Evolutionary conservation across 2,113 vertebrate genomes (phyloP).

Genomic region (Notechis scutatus): DNA sequence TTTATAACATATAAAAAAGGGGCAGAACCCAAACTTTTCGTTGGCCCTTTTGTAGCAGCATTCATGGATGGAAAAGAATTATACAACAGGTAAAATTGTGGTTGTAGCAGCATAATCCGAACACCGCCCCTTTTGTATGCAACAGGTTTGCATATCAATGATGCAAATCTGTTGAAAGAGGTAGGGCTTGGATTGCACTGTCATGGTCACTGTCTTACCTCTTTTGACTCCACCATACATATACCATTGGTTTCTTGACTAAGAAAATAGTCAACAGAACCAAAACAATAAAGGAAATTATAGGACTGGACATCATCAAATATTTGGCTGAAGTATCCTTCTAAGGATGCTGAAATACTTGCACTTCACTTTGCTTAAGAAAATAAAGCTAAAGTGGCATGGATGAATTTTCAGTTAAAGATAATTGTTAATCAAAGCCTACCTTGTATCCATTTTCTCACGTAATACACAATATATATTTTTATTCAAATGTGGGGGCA

Average conservation of each 20-base stretch:
- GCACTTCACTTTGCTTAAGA: background rate
- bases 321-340: background rate
- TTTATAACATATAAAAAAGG: background rate
- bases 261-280: background rate
- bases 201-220: background rate
- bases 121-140: background rate
- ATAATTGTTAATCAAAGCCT: background rate
- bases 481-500: background rate
- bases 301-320: background rate
- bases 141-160: background rate
- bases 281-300: background rate
- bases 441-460: background rate
- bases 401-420: background rate
- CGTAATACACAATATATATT: background rate
- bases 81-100: background rate
- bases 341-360: background rate
- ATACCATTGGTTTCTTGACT: background rate
- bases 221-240: background rate
- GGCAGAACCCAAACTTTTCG: background rate
- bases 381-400: background rate
- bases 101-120: background rate
- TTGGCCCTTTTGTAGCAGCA: background rate
- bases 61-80: background rate
- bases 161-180: background rate
- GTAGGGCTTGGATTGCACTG: background rate